Percentiles rank a stretch among this genome's conserved stretches.
Evolutionary conservation across 2,113 vertebrate species (phyloP).

Genomic region (Ariopsis seemanni): DNA sequence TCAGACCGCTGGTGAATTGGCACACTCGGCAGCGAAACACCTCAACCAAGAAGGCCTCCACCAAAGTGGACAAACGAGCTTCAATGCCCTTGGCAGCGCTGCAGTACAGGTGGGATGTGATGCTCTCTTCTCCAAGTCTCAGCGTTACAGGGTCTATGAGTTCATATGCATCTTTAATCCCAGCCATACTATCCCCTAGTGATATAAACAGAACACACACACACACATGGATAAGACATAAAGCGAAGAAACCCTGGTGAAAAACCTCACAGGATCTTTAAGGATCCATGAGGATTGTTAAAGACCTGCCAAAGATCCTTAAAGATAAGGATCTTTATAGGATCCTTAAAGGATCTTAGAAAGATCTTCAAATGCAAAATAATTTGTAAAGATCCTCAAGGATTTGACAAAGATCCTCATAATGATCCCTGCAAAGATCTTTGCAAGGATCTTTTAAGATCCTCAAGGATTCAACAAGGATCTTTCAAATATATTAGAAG

Average conservation of each 20-base stretch:
- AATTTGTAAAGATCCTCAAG: too few species aligned
- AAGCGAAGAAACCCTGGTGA: background rate
- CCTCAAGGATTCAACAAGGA: too few species aligned
- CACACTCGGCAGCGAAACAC: conserved; percentile 65
- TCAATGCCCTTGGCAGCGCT: conserved; percentile 58
- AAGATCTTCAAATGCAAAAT: too few species aligned
- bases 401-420: too few species aligned
- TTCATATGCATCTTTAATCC: conserved; percentile 57
- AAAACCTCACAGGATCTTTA: too few species aligned
- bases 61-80: conserved; percentile 49
- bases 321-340: too few species aligned
- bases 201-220: background rate
- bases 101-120: conserved; percentile 57
- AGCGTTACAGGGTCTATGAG: conserved; percentile 55
- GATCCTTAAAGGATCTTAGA: too few species aligned
- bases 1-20: conserved; percentile 66
- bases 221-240: background rate
- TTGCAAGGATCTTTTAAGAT: too few species aligned
- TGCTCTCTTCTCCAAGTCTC: conserved; percentile 39
- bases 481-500: too few species aligned
- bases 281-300: too few species aligned
- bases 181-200: conserved; percentile 42
- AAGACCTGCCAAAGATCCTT: too few species aligned
- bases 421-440: too few species aligned
- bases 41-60: conserved; percentile 72